These are phyloP conservation scores for Anodontia alba DNA, from an alignment of 2,888 invertebrate genomes.

Conservation along the genomic window DNA sequence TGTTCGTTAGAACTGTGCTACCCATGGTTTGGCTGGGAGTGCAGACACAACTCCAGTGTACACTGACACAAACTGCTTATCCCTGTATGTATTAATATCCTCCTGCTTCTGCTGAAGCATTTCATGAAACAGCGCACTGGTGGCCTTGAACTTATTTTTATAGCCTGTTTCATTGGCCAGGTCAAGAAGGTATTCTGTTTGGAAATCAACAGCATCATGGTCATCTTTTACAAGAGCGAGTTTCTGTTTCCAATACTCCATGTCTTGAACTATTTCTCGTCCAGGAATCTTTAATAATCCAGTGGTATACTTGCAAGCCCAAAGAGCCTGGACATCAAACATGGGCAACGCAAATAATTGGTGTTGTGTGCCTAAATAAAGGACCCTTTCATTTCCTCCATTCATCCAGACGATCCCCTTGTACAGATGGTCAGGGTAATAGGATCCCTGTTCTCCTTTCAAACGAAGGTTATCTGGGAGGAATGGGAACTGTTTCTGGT, in stretches of 20 bases:
- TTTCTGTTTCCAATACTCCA: neutral
- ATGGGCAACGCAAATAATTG: neutral
- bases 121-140: neutral
- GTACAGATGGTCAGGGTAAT: conserved; percentile 11
- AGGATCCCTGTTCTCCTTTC: neutral
- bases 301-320: conserved; percentile 7
- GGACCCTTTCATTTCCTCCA: conserved; percentile 11
- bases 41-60: neutral
- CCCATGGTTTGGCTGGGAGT: neutral
- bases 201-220: neutral
- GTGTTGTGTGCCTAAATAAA: conserved; percentile 19
- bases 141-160: neutral
- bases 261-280: neutral
- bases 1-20: too few relatives aligned
- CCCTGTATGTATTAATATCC: neutral
- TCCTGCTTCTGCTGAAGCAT: neutral
- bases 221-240: neutral
- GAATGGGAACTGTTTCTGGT: conserved; percentile 15
- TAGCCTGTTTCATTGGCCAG: neutral
- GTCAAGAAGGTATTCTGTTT: neutral
- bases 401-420: conserved; percentile 9
- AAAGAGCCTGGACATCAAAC: conserved; percentile 21
- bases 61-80: neutral
- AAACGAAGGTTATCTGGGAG: conserved; percentile 14
- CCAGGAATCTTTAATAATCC: neutral